Percentiles rank a stretch among this genome's conserved stretches.
Conservation (phyloP, 2,888 invertebrate genomes). For the Trachelus stipa region DNA sequence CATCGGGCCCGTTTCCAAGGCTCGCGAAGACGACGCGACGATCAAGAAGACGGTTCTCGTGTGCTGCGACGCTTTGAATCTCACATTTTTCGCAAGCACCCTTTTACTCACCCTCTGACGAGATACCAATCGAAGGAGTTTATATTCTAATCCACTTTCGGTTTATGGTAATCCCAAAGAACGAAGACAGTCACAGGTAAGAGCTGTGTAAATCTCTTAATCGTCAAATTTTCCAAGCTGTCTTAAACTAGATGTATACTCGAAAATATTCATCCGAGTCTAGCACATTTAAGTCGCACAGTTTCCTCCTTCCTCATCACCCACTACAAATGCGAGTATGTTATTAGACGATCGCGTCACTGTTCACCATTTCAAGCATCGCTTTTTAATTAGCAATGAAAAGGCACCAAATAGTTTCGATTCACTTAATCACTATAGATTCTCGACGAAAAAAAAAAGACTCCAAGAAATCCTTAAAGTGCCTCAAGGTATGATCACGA, state of each 20-base stretch:
- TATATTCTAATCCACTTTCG: not conserved
- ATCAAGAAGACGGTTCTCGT: not conserved
- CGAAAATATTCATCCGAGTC: not conserved
- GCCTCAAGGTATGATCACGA: not conserved
- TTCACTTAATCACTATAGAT: not conserved
- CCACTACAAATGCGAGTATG: not conserved
- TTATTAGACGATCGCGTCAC: not conserved
- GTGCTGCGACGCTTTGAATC: not conserved
- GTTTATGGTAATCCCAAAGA: not conserved
- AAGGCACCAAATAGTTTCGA: not conserved
- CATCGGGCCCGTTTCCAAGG: slow-evolving; percentile 33
- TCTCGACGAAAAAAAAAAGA: not conserved
- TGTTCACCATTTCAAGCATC: not conserved
- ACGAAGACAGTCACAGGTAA: not conserved
- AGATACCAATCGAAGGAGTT: not conserved
- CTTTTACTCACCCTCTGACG: not conserved
- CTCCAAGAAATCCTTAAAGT: not conserved
- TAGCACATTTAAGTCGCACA: not conserved
- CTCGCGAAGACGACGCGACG: not conserved
- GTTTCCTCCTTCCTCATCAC: not conserved
- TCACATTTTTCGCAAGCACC: not conserved
- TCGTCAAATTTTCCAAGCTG: not conserved
- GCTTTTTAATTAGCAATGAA: not conserved
- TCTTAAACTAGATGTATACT: not conserved
- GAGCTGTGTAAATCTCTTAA: not conserved